Evolutionary conservation across 2,888 invertebrate species (phyloP).

Genomic region (Synanthedon vespiformis): DNA sequence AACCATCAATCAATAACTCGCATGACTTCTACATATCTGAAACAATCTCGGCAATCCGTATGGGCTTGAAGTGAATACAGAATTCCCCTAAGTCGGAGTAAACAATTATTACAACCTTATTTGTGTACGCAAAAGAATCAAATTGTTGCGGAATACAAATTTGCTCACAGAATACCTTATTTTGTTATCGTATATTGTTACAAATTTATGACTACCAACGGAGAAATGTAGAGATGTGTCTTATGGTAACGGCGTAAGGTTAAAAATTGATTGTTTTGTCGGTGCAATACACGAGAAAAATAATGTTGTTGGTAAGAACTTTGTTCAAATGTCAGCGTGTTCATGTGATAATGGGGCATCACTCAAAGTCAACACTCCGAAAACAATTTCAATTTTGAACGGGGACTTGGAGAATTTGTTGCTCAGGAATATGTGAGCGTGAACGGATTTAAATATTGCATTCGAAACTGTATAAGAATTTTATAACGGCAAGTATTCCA

Average conservation of each 20-base stretch:
- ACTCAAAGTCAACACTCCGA: conserved; percentile 5
- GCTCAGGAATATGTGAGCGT: not conserved
- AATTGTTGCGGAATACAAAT: not conserved
- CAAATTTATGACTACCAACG: not conserved
- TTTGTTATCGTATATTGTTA: not conserved
- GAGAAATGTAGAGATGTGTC: not conserved
- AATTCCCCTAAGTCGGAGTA: not conserved
- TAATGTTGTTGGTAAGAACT: not conserved
- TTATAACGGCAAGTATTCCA: no score
- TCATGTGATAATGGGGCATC: conserved; percentile 4
- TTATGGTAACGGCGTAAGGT: not conserved
- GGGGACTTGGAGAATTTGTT: conserved; percentile 4
- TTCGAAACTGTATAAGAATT: no score
- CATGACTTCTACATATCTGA: not conserved
- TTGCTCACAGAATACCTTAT: not conserved
- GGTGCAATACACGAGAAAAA: not conserved
- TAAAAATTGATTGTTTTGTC: not conserved
- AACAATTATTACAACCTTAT: not conserved
- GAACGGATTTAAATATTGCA: not conserved
- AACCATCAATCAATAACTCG: not conserved
- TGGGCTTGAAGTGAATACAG: not conserved
- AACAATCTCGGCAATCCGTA: not conserved
- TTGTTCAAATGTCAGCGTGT: conserved; percentile 1
- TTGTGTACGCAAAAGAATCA: not conserved
- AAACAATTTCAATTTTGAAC: conserved; percentile 6